Conservation (phyloP, 2,797 vertebrate genomes). For the Gymnoscopelus microlampas region DNA sequence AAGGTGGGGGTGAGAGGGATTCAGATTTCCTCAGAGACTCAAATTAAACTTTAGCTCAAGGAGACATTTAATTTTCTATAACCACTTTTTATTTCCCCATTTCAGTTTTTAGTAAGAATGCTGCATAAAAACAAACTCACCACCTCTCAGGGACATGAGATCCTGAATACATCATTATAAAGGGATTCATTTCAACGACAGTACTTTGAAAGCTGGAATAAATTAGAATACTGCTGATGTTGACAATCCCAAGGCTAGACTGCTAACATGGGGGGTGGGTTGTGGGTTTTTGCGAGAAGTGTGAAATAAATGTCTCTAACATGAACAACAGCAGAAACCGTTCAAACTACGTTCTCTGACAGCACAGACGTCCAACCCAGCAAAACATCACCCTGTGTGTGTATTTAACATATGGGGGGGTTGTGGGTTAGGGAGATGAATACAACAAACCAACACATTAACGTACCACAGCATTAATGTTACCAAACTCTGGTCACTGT, state of each 20-base stretch:
- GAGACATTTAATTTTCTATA: conserved; percentile 5
- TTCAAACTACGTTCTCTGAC: conserved; percentile 33
- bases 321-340: conserved; percentile 26
- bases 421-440: neutral
- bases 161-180: conserved; percentile 27
- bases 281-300: conserved; percentile 49
- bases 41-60: conserved; percentile 7
- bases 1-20: too few species aligned
- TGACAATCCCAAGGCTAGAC: conserved; percentile 23
- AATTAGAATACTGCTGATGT: conserved; percentile 39
- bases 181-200: conserved; percentile 23
- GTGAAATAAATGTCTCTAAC: conserved; percentile 24
- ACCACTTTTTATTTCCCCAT: conserved; percentile 31
- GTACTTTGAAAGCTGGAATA: conserved; percentile 20
- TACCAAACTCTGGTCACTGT: conserved; percentile 39
- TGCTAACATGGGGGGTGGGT: conserved; percentile 13
- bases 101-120: conserved; percentile 5
- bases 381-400: conserved; percentile 55
- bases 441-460: conserved; percentile 53
- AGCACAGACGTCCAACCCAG: conserved; percentile 56
- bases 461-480: conserved; percentile 51
- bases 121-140: conserved; percentile 23
- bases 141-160: conserved; percentile 16
- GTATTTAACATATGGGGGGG: conserved; percentile 45
- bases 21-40: conserved; percentile 6